Evolutionary conservation across 2,888 invertebrate species (phyloP), one percentile per base, ranked within the genome.

Genomic region (Nesidiocoris tenuis): DNA sequence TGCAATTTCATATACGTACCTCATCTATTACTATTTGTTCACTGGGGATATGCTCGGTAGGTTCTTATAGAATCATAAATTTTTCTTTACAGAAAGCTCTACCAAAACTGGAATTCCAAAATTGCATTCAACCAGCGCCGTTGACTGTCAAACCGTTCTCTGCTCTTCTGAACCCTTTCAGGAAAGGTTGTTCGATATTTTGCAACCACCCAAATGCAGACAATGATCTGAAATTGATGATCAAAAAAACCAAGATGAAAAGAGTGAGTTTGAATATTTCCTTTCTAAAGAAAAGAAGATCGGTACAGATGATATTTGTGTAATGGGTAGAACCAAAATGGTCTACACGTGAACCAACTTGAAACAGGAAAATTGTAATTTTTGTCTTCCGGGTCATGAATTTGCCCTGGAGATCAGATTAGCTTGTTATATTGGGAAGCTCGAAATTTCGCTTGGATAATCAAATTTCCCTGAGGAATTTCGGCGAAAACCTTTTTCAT

Each of bases 131-230:
- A 24, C 90, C 91, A 0, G 92, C 92, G 0, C 91, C 92, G 2
- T 90, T 90, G 77, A 87, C 90, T 76, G 84, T 93, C 59, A 89
- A 93, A 66, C 93, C 93, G 0, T 92, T 91, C 82, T 92, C 93
- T 1, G 91, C 91, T 0, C 85, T 94, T 0, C 93, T 90, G 84
- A 94, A 94, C 84, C 94, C 94, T 0, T 94, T 91, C 83, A 88
- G 92, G 0, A 88, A 89, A 78, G 89, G 90, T 3, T 94, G 94
- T 82, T 94, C 94, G 0, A 89, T 94, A 5, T 86, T 94, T 7
- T 94, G 94, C 84, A 94, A 94, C 83, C 94, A 94, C 83, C 94
- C 94, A 0, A 90, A 92, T 0, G 91, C 70, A 7, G 74, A 78
- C 59, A 71, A 59, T 16, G 75, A 76, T 25, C 61, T 78, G 39